Evolutionary conservation across 2,797 vertebrate genomes (phyloP).

Genomic region (Hydrophis major): DNA sequence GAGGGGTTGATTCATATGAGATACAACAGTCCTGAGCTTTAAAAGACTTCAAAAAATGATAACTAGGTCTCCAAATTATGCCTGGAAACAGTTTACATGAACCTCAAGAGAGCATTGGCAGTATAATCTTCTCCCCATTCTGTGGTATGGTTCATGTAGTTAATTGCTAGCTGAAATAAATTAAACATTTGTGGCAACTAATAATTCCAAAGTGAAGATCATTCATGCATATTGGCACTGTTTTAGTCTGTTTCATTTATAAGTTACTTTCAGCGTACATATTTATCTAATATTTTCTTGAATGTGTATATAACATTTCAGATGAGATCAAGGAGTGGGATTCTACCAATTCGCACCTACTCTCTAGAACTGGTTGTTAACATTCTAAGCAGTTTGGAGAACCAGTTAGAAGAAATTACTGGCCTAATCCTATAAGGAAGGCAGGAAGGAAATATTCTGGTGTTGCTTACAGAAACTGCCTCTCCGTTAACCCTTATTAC

Average conservation of each 20-base stretch:
- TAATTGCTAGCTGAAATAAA: background rate
- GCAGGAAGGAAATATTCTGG: no score
- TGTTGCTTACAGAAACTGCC: no score
- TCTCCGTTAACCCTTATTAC: no score
- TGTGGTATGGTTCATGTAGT: background rate
- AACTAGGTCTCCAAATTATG: background rate
- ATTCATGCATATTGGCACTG: background rate
- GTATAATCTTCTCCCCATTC: constrained; percentile 26
- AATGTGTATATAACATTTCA: constrained; percentile 26
- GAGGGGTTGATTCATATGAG: background rate
- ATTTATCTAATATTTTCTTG: constrained; percentile 28
- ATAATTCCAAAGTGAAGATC: constrained; percentile 6
- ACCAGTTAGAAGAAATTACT: no score
- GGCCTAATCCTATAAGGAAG: no score
- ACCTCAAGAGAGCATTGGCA: background rate
- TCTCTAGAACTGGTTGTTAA: no score
- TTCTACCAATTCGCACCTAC: no score
- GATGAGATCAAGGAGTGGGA: background rate
- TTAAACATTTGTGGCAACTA: constrained; percentile 17
- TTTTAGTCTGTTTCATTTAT: constrained; percentile 1
- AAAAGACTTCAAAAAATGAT: background rate
- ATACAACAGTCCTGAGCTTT: background rate
- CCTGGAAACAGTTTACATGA: background rate
- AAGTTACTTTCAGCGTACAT: background rate
- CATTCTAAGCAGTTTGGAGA: no score